These are phyloP conservation scores for Puntigrus tetrazona DNA, from an alignment of 2,113 vertebrate genomes.

Conservation along the genomic window DNA sequence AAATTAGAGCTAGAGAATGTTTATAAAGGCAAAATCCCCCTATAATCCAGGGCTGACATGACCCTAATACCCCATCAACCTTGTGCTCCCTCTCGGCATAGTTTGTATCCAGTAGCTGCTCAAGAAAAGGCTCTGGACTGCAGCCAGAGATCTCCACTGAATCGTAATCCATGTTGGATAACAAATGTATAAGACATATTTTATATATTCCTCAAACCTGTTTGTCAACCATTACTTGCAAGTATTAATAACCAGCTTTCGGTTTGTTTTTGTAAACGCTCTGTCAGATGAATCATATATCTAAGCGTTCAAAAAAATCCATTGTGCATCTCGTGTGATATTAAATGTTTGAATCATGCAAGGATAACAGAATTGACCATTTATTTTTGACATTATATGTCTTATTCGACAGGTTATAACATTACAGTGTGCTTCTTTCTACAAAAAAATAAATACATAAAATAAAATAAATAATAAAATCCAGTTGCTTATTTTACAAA, in stretches of 20 bases:
- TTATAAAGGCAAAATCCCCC: slow-evolving; percentile 78
- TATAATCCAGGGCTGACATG: slow-evolving; percentile 75
- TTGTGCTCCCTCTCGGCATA: not conserved
- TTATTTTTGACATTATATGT: not conserved
- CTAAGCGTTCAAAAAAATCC: not conserved
- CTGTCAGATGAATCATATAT: not conserved
- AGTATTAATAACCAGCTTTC: not conserved
- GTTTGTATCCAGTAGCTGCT: not conserved
- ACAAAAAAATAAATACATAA: too few species aligned
- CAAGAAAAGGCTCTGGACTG: not conserved
- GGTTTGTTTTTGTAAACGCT: not conserved
- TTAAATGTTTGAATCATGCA: not conserved
- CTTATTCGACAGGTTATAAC: not conserved
- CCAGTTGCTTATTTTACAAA: not conserved
- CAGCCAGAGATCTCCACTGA: not conserved
- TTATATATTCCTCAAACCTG: not conserved
- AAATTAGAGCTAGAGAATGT: slow-evolving; percentile 76
- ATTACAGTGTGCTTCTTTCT: not conserved
- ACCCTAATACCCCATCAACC: slow-evolving; percentile 68
- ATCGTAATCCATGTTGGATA: not conserved
- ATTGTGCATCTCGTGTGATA: not conserved
- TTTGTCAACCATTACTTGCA: not conserved
- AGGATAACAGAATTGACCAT: not conserved
- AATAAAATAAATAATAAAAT: too few species aligned
- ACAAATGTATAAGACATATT: not conserved